phyloP scores from a whole-genome alignment of 2,888 invertebrate species.

The Unio pictorum region DNA sequence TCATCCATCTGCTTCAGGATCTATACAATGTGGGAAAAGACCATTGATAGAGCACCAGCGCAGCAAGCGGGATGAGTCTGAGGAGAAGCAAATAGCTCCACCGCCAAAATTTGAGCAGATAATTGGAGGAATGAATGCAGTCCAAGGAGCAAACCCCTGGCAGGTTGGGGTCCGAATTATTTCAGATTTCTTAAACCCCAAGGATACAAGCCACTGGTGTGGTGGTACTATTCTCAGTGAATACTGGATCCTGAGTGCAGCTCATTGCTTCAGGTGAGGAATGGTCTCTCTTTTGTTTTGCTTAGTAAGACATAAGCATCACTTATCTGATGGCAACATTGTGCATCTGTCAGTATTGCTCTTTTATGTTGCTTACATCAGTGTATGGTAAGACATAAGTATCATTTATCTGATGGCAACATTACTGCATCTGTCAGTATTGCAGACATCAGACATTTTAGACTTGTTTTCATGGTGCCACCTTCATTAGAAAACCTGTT shows the following conservation, averaged over 20 bases:
- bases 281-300: no score
- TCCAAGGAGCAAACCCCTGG: slow-evolving; percentile 65
- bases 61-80: slow-evolving; percentile 28
- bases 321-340: no score
- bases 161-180: slow-evolving; percentile 55
- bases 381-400: no score
- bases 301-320: no score
- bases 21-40: slow-evolving; percentile 28
- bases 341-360: no score
- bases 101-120: slow-evolving; percentile 43
- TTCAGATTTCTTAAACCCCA: slow-evolving; percentile 2
- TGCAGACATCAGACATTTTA: no score
- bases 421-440: no score
- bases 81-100: slow-evolving; percentile 17
- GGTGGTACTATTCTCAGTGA: slow-evolving; percentile 63
- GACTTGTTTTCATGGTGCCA: no score
- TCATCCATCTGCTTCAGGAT: background rate
- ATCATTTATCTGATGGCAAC: no score
- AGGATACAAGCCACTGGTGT: slow-evolving; percentile 50
- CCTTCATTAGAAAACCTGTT: no score
- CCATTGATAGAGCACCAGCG: slow-evolving; percentile 34
- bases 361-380: no score
- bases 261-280: slow-evolving; percentile 62
- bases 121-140: slow-evolving; percentile 55
- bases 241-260: slow-evolving; percentile 67